Conservation (phyloP, 1,140 invertebrate species). For the Habropoda laboriosa region DNA sequence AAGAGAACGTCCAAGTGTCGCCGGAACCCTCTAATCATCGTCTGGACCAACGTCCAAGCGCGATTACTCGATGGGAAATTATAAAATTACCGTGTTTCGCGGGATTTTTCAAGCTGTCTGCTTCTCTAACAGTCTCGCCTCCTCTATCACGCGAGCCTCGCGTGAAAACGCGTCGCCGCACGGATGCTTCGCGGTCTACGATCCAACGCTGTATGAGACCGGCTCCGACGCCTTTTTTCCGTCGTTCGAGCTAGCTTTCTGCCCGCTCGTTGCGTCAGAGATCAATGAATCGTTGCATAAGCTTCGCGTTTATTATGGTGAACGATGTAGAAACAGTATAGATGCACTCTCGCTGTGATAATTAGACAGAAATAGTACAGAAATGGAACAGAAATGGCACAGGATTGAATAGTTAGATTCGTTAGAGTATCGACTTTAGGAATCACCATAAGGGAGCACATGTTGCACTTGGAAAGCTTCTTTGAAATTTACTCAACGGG, state of each 20-base stretch:
- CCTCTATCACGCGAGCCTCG: conserved; percentile 4
- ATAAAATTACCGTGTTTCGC: not conserved
- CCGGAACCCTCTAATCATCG: conserved; percentile 20
- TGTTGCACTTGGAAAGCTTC: not conserved
- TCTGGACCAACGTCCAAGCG: conserved; percentile 10
- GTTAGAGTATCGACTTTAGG: fast-evolving
- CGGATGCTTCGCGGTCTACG: not conserved
- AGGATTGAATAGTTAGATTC: no score
- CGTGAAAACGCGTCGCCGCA: not conserved
- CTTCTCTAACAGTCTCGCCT: no score
- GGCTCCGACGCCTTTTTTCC: not conserved
- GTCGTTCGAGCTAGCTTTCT: not conserved
- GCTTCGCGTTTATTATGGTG: no score
- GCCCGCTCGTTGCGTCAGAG: conserved; percentile 1
- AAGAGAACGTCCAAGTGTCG: conserved; percentile 4
- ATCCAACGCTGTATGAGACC: not conserved
- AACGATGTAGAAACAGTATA: no score
- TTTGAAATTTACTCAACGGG: no score
- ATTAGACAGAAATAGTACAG: no score
- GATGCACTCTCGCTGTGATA: no score
- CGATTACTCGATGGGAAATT: conserved; percentile 18
- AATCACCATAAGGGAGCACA: not conserved
- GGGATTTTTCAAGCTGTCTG: not conserved
- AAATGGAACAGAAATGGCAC: no score
- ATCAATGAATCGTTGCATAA: conserved; percentile 35